A percentile compares a stretch with the other conserved stretches of the same genome.
Conservation (phyloP, 2,888 invertebrate genomes). For the Drosophila siamana region DNA sequence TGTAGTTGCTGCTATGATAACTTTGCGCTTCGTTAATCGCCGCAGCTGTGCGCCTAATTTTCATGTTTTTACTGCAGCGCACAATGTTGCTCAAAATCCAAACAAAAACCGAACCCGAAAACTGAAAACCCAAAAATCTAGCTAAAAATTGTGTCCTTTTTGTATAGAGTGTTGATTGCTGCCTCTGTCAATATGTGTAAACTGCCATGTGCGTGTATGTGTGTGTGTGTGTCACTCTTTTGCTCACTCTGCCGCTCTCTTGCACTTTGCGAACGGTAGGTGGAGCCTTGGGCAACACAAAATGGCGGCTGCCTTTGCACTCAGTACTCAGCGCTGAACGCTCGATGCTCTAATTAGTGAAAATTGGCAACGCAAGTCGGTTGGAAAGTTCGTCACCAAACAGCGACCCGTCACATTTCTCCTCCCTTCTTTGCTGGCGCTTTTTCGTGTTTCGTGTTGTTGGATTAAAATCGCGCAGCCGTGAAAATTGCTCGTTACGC, state of each 20-base stretch:
- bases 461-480: constrained; percentile 78
- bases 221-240: constrained; percentile 12
- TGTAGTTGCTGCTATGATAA: constrained; percentile 70
- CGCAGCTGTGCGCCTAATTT: constrained; percentile 76
- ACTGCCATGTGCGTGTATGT: constrained; percentile 2
- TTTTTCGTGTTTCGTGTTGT: constrained; percentile 64
- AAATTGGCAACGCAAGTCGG: constrained; percentile 79
- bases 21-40: constrained; percentile 83
- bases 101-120: constrained; percentile 42
- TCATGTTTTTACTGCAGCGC: constrained; percentile 63
- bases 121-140: constrained; percentile 27
- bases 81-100: constrained; percentile 47
- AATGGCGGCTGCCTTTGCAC: constrained; percentile 73
- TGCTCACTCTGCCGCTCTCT: not conserved
- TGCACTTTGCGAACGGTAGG: constrained; percentile 22
- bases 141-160: constrained; percentile 27
- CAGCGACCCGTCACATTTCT: too few species aligned
- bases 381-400: constrained; percentile 74
- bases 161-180: constrained; percentile 37
- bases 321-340: constrained; percentile 10
- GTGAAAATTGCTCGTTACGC: constrained; percentile 75
- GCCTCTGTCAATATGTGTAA: constrained; percentile 13
- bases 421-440: constrained; percentile 10
- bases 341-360: constrained; percentile 73
- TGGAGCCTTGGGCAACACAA: constrained; percentile 55